phyloP scores from a whole-genome alignment of 2,888 invertebrate species.

The Drosophila macrothrix region DNA sequence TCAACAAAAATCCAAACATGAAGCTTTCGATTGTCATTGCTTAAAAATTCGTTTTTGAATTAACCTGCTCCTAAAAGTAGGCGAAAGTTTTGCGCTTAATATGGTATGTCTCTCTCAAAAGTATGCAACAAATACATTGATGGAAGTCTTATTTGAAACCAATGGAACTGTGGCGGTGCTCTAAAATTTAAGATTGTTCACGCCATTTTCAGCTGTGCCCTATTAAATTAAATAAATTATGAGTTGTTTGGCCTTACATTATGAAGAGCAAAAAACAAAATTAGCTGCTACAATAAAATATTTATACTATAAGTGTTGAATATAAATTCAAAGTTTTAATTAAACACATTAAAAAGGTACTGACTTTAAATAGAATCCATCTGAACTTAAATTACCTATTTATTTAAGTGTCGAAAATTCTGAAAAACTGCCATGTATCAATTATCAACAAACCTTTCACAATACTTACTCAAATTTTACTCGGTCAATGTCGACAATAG shows the following conservation, averaged over 20 bases:
- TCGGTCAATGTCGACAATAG: conserved; percentile 65
- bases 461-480: conserved; percentile 38
- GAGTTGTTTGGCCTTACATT: background rate
- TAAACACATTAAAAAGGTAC: background rate
- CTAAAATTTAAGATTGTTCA: background rate
- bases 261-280: background rate
- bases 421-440: conserved; percentile 8
- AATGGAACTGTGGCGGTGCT: background rate
- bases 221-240: background rate
- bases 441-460: conserved; percentile 19
- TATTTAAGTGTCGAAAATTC: background rate
- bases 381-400: background rate
- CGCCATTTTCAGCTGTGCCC: background rate
- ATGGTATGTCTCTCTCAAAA: background rate
- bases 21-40: background rate
- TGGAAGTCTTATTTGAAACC: background rate
- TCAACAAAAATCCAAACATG: conserved; percentile 11
- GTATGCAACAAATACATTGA: conserved; percentile 11
- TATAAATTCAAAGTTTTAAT: background rate
- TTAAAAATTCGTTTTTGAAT: background rate
- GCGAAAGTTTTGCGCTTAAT: background rate
- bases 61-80: conserved; percentile 7
- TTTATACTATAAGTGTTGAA: background rate
- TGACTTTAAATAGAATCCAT: background rate
- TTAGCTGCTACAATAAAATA: background rate